A percentile compares a stretch with the other conserved stretches of the same genome.
These are phyloP conservation scores for Campoletis raptor DNA, from an alignment of 2,888 invertebrate species.

Conservation along the genomic window DNA sequence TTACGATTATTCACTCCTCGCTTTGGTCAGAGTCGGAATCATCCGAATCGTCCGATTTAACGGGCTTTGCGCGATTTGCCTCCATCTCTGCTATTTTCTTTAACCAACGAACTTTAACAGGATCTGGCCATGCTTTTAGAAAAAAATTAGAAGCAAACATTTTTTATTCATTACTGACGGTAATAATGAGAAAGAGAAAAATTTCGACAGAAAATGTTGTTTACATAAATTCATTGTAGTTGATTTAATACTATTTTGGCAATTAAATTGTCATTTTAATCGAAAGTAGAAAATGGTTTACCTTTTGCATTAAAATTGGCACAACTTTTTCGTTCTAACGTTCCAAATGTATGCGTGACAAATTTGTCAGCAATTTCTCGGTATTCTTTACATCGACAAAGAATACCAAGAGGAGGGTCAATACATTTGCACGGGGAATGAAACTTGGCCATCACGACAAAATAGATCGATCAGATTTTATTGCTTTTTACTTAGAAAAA, in stretches of 20 bases:
- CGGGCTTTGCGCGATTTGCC: constrained; percentile 65
- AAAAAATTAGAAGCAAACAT: too few relatives aligned
- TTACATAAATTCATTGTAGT: neutral
- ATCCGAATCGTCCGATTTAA: constrained; percentile 39
- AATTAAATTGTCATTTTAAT: neutral
- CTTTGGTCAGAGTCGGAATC: constrained; percentile 18
- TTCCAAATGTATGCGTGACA: constrained; percentile 51
- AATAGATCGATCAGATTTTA: neutral
- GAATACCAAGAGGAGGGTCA: constrained; percentile 73
- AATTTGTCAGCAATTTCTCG: constrained; percentile 66
- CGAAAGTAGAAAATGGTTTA: constrained; percentile 10
- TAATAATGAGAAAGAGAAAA: neutral
- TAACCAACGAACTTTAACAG: constrained; percentile 69
- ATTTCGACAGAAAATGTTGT: neutral
- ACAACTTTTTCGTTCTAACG: constrained; percentile 18
- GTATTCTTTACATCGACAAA: constrained; percentile 73
- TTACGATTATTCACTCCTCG: constrained; percentile 34
- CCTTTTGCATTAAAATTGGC: constrained; percentile 35
- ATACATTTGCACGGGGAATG: constrained; percentile 44
- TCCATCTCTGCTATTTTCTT: constrained; percentile 57
- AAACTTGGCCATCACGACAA: neutral
- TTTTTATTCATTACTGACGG: neutral
- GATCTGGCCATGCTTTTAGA: constrained; percentile 63
- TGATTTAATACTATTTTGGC: neutral
- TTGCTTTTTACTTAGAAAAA: neutral